Evolutionary conservation across 2,797 vertebrate genomes (phyloP), one percentile per base, ranked within the genome.

Genomic region (Catharus ustulatus): DNA sequence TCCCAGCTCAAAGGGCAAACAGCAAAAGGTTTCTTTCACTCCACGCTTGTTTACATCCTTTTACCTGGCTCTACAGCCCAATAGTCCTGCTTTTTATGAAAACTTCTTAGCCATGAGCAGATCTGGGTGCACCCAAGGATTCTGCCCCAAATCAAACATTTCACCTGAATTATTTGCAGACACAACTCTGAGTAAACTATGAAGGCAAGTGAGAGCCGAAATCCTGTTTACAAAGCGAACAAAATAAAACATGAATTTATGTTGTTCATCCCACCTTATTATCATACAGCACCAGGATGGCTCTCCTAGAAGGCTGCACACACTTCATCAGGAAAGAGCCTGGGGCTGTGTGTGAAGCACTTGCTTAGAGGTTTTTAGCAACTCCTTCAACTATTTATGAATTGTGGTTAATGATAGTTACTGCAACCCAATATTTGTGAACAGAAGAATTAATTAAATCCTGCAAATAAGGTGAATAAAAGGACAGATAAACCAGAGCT

Each of bases 391-490:
- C 79, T 89, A 77, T 67, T 95, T 91, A 95, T 9, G 2, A 94
- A 69, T 84, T 71, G 82, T 87, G 84, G 89, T 77, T 94, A 91
- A 43, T 40, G 40, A 19, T 14, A 67, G 87, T 91, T 93, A 94
- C 90, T 94, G 85, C 85, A 95, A 55, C 45, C 55, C 27, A 74
- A 68, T 13, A 32, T 24, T 29, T 9, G 20, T 10, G 29, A 84
- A 24, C 4, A 76, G 43, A 46, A 79, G 54, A 83, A 80, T 4
- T 4, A 24, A 48, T 42, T 57, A 4, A 58, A 49, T 71, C 73
- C 66, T 61, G 51, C 32, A 72, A 90, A 42, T 8, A 38, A 80
- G 7, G n/a, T 38, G 63, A 88, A 32, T 13, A 45, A 43, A 81
- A 81, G 23, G 62, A 36, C 19, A 34, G 51, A 42, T 51, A 69